Percentiles rank a stretch among this genome's conserved stretches.
phyloP scores from a whole-genome alignment of 92 coral and sea anemone species.

The Zoanthus solanderi region DNA sequence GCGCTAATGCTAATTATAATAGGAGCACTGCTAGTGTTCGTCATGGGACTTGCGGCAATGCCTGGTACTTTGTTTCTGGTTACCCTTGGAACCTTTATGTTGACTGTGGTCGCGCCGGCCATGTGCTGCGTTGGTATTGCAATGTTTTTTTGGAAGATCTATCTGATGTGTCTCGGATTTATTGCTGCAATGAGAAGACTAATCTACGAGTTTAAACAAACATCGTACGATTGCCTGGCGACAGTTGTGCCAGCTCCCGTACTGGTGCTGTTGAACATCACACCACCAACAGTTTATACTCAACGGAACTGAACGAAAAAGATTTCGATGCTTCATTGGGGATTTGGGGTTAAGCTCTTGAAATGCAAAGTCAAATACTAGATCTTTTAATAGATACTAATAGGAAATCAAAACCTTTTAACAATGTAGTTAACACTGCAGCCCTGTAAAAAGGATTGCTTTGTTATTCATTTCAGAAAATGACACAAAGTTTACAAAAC shows the following conservation, averaged over 20 bases:
- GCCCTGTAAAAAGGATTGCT: too few species aligned
- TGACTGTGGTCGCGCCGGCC: constrained; percentile 15
- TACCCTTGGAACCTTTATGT: constrained; percentile 21
- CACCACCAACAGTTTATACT: background rate
- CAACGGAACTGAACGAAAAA: background rate
- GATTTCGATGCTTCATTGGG: background rate
- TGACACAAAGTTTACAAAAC: too few species aligned
- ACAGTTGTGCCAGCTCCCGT: constrained; percentile 17
- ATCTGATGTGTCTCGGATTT: constrained; percentile 16
- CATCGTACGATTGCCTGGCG: background rate
- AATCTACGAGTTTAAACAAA: background rate
- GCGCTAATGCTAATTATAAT: background rate
- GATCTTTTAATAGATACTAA: too few species aligned
- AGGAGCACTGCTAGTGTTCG: constrained; percentile 12
- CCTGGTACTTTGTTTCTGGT: constrained; percentile 23
- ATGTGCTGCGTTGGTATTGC: constrained; percentile 16
- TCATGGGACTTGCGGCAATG: constrained; percentile 22
- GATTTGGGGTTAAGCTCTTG: too few species aligned
- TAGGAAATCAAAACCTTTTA: too few species aligned
- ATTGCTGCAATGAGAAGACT: constrained; percentile 5
- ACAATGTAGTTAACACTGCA: too few species aligned
- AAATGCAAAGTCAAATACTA: too few species aligned
- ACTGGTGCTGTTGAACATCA: constrained; percentile 23
- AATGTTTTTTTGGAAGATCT: constrained; percentile 4
- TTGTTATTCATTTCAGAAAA: too few species aligned